These are phyloP conservation scores for Rhagoletis zephyria DNA, from an alignment of 1,140 invertebrate species.

Conservation along the genomic window DNA sequence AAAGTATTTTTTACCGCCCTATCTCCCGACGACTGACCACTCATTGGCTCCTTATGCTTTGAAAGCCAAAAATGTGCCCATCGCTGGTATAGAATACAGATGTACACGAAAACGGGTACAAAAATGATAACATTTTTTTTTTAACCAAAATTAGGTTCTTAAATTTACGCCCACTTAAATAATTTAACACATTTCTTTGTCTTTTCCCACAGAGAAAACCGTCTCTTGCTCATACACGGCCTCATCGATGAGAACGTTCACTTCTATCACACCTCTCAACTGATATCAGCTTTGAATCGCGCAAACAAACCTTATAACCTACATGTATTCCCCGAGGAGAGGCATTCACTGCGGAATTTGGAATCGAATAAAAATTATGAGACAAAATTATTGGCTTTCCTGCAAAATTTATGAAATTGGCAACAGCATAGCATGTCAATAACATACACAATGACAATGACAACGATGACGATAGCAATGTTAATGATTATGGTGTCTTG, in stretches of 20 bases:
- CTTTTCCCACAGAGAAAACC: constrained; percentile 83
- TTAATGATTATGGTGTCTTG: not conserved
- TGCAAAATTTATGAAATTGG: constrained; percentile 86
- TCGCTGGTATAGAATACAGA: no score
- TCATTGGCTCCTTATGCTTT: no score
- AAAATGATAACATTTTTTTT: no score
- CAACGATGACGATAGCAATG: constrained; percentile 30
- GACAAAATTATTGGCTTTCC: constrained; percentile 91
- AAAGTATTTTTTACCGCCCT: no score
- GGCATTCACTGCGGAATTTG: constrained; percentile 92
- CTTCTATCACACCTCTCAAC: constrained; percentile 93
- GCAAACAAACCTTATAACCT: constrained; percentile 92
- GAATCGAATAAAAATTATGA: constrained; percentile 97
- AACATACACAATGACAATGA: not conserved
- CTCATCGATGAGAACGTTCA: constrained; percentile 99
- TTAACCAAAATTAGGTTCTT: not conserved
- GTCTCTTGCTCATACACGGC: constrained; percentile 97
- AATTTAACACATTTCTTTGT: constrained; percentile 49
- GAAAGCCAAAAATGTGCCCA: no score
- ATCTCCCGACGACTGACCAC: no score
- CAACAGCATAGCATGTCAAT: constrained; percentile 12
- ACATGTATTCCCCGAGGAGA: constrained; percentile 94
- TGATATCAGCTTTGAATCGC: constrained; percentile 91
- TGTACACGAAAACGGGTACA: no score
- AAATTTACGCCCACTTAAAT: not conserved